Evolutionary conservation across 2,113 vertebrate species (phyloP).

Genomic region (Poecilia latipinna): DNA sequence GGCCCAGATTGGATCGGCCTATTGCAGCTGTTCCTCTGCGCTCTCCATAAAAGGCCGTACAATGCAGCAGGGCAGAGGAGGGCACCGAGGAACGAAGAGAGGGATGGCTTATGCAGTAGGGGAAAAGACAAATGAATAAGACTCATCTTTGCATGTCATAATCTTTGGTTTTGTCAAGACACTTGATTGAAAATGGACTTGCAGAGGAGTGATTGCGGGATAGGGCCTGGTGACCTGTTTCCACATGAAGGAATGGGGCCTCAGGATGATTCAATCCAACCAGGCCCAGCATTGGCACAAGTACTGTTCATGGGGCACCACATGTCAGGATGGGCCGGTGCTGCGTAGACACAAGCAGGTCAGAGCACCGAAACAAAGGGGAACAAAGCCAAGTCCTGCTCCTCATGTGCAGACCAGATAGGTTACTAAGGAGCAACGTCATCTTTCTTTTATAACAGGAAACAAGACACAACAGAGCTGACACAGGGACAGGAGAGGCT

Average conservation of each 20-base stretch:
- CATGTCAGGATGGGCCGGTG: constrained; percentile 47
- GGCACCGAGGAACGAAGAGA: constrained; percentile 37
- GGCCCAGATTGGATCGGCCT: constrained; percentile 49
- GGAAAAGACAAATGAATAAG: constrained; percentile 42
- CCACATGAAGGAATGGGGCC: constrained; percentile 45
- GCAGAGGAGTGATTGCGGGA: background rate
- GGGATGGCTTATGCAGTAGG: constrained; percentile 50
- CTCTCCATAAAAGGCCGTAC: constrained; percentile 66
- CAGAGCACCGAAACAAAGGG: constrained; percentile 56
- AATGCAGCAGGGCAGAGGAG: constrained; percentile 43
- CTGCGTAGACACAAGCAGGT: constrained; percentile 46
- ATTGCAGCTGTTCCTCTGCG: constrained; percentile 78
- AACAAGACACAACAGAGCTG: constrained; percentile 40
- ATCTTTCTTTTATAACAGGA: constrained; percentile 41
- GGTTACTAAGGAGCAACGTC: constrained; percentile 43
- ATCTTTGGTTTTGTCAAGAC: constrained; percentile 14
- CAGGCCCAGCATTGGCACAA: constrained; percentile 45
- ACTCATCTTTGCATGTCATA: constrained; percentile 18
- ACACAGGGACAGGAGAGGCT: constrained; percentile 6
- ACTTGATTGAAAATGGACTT: constrained; percentile 12
- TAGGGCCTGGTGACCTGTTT: constrained; percentile 47
- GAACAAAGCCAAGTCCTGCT: constrained; percentile 50
- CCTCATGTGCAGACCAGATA: constrained; percentile 33
- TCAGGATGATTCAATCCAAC: constrained; percentile 13
- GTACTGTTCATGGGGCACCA: constrained; percentile 54